Base-by-base conservation (phyloP, 1,140 invertebrate species). In the Drosophila nikananu region DNA sequence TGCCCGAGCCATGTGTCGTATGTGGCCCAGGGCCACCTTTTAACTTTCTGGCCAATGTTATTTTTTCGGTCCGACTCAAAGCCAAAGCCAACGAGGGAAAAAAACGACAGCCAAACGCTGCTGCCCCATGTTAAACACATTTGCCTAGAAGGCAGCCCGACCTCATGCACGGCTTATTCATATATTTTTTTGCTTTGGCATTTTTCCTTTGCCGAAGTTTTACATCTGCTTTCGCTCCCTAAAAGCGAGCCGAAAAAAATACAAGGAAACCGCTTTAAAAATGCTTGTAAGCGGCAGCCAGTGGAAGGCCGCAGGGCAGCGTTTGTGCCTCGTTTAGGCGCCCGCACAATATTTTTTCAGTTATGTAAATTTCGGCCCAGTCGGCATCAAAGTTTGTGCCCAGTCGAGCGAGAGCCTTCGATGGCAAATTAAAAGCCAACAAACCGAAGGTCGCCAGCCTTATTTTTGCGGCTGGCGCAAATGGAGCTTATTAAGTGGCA, bases 321-420 rank as follows among this genome's bases (percentile, higher is more conserved):
- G 75, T 78, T 78, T 78, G 75, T 60, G 62, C 73, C 75, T 68
- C 75, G 74, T 77, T 77, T 77, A 77, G 75, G 46, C 37, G 58
- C 63, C 51, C 65, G 57, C 74, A 78, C 75, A 78, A 78, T 78
- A 78, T 78, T 78, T 78, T 70, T 78, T 60, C 74, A 77, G 64
- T 78, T 78, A 78, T 78, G 75, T 78, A 78, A 78, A 78, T 78
- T 77, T 68, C 10, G 42, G 55, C 48, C 21, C 55, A 75, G 73
- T 59, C 67, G 35, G 30, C 72, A 55, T 67, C 71, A 66, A 66
- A 66, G 39, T 58, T 65, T 27, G 32, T 51, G 74, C 39, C 35
- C 73, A 77, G 23, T 62, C 48, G 51, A 48, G 48, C 74, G 62
- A 37, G 54, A 73, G 44, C 70, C 54, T 73, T 73, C 70, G 70